Base-by-base conservation (phyloP, 2,888 invertebrate genomes). In the Callyntrura sp. region DNA sequence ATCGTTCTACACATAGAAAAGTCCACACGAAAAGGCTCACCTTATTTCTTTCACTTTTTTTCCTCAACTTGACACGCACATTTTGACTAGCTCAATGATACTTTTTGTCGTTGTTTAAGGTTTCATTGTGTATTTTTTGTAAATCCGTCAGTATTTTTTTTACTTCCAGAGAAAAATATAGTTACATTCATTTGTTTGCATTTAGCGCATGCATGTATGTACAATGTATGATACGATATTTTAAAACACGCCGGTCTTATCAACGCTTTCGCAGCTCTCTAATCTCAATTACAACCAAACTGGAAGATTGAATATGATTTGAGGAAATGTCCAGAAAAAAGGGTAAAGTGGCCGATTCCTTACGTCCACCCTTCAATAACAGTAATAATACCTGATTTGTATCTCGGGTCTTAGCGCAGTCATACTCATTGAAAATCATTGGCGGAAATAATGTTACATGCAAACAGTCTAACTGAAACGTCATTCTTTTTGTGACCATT, bases 61-160 rank as follows among this genome's bases (percentile, higher is more conserved):
- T 11, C 35, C 20, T n/a, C 43, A 84, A 84, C 88, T 88, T 88
- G 82, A 85, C 90, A 88, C 88, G 88, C 88, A 88, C 88, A 78
- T 78, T 84, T 68, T 82, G 82, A 79, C 79, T 57, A 20, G 35
- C 35, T 55, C 35, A 79, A 20, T 79, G 57, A 79, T 79, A 79
- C 57, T 25, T 62, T 25, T 84, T 86, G 78, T 48, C 73, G 28
- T 51, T 86, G 25, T 86, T 79, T 86, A 62, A 68, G 55, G 86
- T 79, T 86, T 86, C 70, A 48, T 55, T 28, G 17, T 51, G n/a
- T 73, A 6, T 35, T 55, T 78, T 79, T 55, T 79, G 25, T 79
- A 57, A 35, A 35, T 57, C 57, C 55, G 14, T 25, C 79, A 57
- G 17, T 28, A 79, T 17, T 55, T 28, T 79, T n/a, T n/a, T n/a